Percentiles rank a stretch among this genome's conserved stretches.
Conservation (phyloP, 2,888 invertebrate genomes). For the Neoaliturus tenellus region DNA sequence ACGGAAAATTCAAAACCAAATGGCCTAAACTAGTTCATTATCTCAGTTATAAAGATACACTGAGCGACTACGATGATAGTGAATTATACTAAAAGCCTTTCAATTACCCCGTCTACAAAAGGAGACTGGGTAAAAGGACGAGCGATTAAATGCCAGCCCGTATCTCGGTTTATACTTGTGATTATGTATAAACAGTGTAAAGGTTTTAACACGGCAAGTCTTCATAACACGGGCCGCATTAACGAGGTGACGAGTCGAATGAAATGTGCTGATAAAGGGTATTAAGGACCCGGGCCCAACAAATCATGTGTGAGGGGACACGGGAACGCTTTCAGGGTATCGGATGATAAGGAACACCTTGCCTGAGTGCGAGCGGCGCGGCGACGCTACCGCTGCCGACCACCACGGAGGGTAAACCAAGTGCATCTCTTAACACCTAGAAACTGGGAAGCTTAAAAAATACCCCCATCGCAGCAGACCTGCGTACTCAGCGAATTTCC, state of each 20-base stretch:
- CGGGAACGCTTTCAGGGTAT: slow-evolving; percentile 39
- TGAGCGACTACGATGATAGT: slow-evolving; percentile 10
- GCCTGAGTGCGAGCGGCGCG: not conserved
- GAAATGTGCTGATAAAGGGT: slow-evolving; percentile 45
- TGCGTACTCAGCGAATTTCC: too few relatives aligned
- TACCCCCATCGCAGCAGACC: too few relatives aligned
- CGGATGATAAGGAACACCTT: slow-evolving; percentile 46
- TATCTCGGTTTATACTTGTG: slow-evolving; percentile 30
- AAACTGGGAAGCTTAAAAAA: too few relatives aligned
- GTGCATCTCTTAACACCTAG: too few relatives aligned
- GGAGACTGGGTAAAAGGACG: slow-evolving; percentile 12
- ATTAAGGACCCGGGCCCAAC: slow-evolving; percentile 39
- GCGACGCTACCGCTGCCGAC: too few relatives aligned
- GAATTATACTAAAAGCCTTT: slow-evolving; percentile 46
- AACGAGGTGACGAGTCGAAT: slow-evolving; percentile 38
- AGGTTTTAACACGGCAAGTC: slow-evolving; percentile 40
- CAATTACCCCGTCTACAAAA: slow-evolving; percentile 33
- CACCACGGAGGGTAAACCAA: too few relatives aligned
- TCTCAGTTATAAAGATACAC: slow-evolving; percentile 5
- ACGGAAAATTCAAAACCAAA: not conserved
- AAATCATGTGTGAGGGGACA: slow-evolving; percentile 46
- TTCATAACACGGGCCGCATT: slow-evolving; percentile 33
- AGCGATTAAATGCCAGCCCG: slow-evolving; percentile 6
- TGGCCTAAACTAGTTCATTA: slow-evolving; percentile 16
- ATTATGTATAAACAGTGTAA: slow-evolving; percentile 50